Percentiles rank a stretch among this genome's conserved stretches.
These are phyloP conservation scores for Bubo blakistoni DNA, from an alignment of 2,113 vertebrate species.

Conservation along the genomic window DNA sequence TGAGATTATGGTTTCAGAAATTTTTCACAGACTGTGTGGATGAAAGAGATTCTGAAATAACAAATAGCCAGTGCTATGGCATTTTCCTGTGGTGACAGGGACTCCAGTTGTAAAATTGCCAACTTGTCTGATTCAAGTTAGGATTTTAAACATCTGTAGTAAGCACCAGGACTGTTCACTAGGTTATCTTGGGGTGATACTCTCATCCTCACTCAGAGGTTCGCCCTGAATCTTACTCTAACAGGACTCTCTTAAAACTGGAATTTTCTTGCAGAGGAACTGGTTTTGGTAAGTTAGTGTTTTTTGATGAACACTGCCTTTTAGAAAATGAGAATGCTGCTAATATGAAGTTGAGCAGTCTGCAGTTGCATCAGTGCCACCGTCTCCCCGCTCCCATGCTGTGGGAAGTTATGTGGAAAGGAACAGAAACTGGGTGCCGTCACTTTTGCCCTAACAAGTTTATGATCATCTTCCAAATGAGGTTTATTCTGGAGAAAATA, in stretches of 20 bases:
- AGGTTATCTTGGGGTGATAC: not conserved
- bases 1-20: not conserved
- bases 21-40: not conserved
- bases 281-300: not conserved
- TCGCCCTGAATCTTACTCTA: not conserved
- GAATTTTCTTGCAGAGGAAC: not conserved
- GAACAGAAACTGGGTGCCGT: not conserved
- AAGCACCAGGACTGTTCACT: not conserved
- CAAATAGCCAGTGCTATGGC: not conserved
- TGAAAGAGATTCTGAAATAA: not conserved
- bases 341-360: not conserved
- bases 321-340: not conserved
- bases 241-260: not conserved
- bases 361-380: not conserved
- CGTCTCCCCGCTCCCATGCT: accelerated
- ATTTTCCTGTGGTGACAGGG: not conserved
- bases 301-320: not conserved
- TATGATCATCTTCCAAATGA: not conserved
- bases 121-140: not conserved
- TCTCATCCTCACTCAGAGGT: not conserved
- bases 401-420: not conserved
- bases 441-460: not conserved
- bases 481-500: not conserved
- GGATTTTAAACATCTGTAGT: not conserved
- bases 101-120: not conserved